Conservation (phyloP, 2,888 invertebrate species). For the Merodon equestris region DNA sequence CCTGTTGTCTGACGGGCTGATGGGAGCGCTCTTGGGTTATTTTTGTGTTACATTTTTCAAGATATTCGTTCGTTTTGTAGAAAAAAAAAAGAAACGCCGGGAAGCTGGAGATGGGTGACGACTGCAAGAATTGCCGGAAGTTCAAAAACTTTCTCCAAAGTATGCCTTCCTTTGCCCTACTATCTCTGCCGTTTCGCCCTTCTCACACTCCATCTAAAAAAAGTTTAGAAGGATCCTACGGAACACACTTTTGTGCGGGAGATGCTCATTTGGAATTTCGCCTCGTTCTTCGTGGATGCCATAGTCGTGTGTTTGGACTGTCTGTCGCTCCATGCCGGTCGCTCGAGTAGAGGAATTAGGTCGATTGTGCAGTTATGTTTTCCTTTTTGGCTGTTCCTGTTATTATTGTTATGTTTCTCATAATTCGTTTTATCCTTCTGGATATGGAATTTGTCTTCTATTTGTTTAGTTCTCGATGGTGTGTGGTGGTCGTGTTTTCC, state of each 20-base stretch:
- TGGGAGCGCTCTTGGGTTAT: slow-evolving; percentile 20
- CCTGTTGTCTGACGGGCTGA: too few relatives aligned
- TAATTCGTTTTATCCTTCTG: slow-evolving; percentile 41
- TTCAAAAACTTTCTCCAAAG: slow-evolving; percentile 61
- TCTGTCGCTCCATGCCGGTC: slow-evolving; percentile 25
- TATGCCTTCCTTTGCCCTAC: slow-evolving; percentile 27
- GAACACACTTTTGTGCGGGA: slow-evolving; percentile 48
- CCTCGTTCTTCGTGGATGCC: slow-evolving; percentile 26
- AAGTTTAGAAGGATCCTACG: slow-evolving; percentile 10
- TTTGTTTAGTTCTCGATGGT: slow-evolving; percentile 29
- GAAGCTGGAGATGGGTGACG: not conserved
- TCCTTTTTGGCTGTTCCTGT: slow-evolving; percentile 29
- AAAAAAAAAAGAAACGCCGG: not conserved
- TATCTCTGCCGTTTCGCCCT: not conserved
- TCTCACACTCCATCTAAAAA: not conserved
- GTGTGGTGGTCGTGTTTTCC: too few relatives aligned
- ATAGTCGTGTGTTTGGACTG: slow-evolving; percentile 26
- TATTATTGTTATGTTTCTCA: slow-evolving; percentile 24
- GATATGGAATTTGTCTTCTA: slow-evolving; percentile 9
- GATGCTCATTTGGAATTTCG: slow-evolving; percentile 58
- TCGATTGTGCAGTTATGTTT: slow-evolving; percentile 50
- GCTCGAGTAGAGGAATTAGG: slow-evolving; percentile 55
- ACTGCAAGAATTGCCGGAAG: slow-evolving; percentile 64
- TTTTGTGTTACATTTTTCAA: not conserved
- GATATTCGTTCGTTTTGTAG: slow-evolving; percentile 7